phyloP scores from a whole-genome alignment of 2,888 invertebrate species.

The Lasioglossum marginatum region DNA sequence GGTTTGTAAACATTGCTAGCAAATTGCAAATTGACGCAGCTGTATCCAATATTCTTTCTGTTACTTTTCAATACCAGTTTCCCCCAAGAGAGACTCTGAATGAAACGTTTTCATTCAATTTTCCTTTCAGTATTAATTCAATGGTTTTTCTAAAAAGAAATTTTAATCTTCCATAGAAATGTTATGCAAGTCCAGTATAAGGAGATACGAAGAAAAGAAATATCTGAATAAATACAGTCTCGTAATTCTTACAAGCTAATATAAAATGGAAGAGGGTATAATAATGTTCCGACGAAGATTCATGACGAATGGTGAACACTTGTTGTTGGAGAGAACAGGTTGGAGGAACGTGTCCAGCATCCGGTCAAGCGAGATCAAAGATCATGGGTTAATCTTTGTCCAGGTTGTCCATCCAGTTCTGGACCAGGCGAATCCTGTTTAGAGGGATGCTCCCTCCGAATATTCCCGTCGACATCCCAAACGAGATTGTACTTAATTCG shows the following conservation, averaged over 20 bases:
- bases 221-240: not conserved
- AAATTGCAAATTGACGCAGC: not conserved
- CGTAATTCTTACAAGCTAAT: not conserved
- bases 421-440: constrained; percentile 68
- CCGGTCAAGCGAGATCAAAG: constrained; percentile 75
- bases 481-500: constrained; percentile 55
- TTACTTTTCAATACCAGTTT: not conserved
- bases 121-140: not conserved
- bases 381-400: constrained; percentile 71
- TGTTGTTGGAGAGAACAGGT: constrained; percentile 59
- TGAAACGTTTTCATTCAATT: not conserved
- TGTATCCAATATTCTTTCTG: not conserved
- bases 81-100: not conserved
- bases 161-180: not conserved
- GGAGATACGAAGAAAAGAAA: not conserved
- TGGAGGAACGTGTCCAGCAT: constrained; percentile 71
- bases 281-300: not conserved
- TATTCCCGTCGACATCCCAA: constrained; percentile 40
- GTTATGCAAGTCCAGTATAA: not conserved
- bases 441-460: constrained; percentile 54
- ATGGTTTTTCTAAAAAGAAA: not conserved
- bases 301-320: constrained; percentile 42
- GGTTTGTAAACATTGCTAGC: not conserved
- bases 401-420: constrained; percentile 75
- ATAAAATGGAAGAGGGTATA: not conserved